Conservation (phyloP, 1,140 invertebrate species). For the Drosophila kepulauana region DNA sequence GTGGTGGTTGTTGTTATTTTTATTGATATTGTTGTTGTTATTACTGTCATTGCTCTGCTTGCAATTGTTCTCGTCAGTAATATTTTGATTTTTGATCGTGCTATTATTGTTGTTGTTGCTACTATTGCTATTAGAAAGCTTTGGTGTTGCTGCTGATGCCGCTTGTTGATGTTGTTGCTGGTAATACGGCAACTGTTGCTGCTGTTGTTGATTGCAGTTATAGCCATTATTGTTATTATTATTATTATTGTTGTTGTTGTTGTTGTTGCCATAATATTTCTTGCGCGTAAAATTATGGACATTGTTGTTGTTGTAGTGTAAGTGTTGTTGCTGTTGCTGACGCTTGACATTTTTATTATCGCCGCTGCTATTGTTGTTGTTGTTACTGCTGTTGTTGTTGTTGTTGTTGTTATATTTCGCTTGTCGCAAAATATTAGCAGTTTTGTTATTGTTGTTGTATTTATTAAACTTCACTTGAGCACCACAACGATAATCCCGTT, state of each 20-base stretch:
- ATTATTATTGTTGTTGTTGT: constrained; percentile 35
- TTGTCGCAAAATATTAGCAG: constrained; percentile 58
- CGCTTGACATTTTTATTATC: constrained; percentile 42
- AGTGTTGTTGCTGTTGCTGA: constrained; percentile 38
- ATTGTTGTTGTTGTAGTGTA: constrained; percentile 50
- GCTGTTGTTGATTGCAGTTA: constrained; percentile 38
- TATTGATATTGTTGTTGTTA: constrained; percentile 43
- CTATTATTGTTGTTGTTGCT: constrained; percentile 60
- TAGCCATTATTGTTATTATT: constrained; percentile 48
- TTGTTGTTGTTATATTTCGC: constrained; percentile 45
- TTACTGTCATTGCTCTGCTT: constrained; percentile 51
- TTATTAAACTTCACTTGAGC: constrained; percentile 61
- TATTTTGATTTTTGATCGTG: constrained; percentile 65
- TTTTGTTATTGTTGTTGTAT: constrained; percentile 55
- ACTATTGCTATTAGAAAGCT: constrained; percentile 32
- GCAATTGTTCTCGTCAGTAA: constrained; percentile 36
- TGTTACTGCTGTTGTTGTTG: constrained; percentile 24
- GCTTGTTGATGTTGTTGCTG: constrained; percentile 52
- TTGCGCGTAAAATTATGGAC: constrained; percentile 52
- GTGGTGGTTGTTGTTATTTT: constrained; percentile 23
- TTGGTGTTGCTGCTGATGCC: constrained; percentile 28
- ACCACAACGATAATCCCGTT: constrained; percentile 40
- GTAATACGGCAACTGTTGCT: constrained; percentile 45
- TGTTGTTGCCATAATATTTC: constrained; percentile 61
- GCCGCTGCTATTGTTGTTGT: constrained; percentile 35